Evolutionary conservation across 2,888 invertebrate genomes (phyloP), one percentile per base, ranked within the genome.

Genomic region (Gortyna flavago): DNA sequence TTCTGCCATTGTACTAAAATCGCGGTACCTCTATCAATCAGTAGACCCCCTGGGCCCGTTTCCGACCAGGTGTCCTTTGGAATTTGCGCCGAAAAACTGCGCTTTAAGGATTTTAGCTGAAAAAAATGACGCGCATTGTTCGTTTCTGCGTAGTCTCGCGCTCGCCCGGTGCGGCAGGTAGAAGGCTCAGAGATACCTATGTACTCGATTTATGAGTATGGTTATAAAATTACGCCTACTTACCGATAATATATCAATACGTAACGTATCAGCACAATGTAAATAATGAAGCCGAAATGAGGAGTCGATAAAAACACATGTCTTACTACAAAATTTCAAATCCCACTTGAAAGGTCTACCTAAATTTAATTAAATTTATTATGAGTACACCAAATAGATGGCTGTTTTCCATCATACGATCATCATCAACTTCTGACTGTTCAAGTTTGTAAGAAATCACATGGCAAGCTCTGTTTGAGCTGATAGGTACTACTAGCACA

Each of bases 41-140:
- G 92, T 84, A 85, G 95, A 95, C 96, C 96, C 96, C 96, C 94
- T 95, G 95, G 96, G 96, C 91, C 92, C 94, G 94, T 95, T 96
- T 96, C 96, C 96, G 96, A 96, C 96, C 96, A 96, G 96, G 96
- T 96, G 96, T 95, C 93, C 94, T 93, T 95, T 94, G 96, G 96
- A 96, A 96, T 96, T 96, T 94, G 95, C 92, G 91, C 94, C 95
- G 95, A 95, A 95, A 95, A 95, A 95, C 93, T 95, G 93, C 94
- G 95, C 94, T 95, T 94, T 94, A 93, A 92, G 91, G 92, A 93
- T 91, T 93, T 90, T 84, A 88, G 81, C 78, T 80, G 89, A 95
- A 96, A 96, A 96, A 95, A 94, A 90, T 92, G 91, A 93, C 92
- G 85, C 87, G 93, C 89, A 94, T 96, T 96, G 96, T 96, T 86